A percentile compares a stretch with the other conserved stretches of the same genome.
Conservation (phyloP, 2,888 invertebrate species). For the Cataglyphis cursor region DNA sequence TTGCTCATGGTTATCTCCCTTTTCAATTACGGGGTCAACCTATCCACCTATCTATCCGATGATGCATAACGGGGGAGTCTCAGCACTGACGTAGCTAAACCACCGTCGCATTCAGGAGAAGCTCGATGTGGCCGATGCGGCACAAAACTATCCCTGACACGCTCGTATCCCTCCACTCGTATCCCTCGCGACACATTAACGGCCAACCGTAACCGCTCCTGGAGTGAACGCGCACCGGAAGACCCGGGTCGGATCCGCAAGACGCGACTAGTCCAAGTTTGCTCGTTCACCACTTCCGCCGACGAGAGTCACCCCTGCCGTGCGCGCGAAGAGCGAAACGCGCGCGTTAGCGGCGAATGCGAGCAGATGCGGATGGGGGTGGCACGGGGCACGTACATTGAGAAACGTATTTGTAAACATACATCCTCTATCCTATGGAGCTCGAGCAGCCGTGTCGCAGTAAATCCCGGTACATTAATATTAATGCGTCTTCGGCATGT, state of each 20-base stretch:
- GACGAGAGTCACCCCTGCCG: slow-evolving; percentile 60
- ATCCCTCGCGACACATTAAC: slow-evolving; percentile 15
- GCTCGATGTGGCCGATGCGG: slow-evolving; percentile 27
- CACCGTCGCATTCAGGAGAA: background rate
- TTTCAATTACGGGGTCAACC: background rate
- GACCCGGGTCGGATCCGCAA: slow-evolving; percentile 56
- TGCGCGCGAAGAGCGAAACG: slow-evolving; percentile 50
- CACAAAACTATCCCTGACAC: slow-evolving; percentile 42
- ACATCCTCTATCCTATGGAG: slow-evolving; percentile 72
- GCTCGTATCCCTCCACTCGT: background rate
- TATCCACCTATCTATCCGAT: background rate
- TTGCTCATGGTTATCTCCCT: background rate
- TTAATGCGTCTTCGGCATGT: slow-evolving; percentile 84
- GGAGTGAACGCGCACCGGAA: slow-evolving; percentile 62
- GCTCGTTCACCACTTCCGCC: slow-evolving; percentile 71
- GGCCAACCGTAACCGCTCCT: slow-evolving; percentile 61
- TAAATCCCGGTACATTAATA: slow-evolving; percentile 84
- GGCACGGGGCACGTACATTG: slow-evolving; percentile 60
- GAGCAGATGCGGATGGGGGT: slow-evolving; percentile 21
- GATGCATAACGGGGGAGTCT: slow-evolving; percentile 3
- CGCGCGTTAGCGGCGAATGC: slow-evolving; percentile 40
- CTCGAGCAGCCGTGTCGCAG: slow-evolving; percentile 78
- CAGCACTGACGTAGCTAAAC: background rate
- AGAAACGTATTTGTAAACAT: slow-evolving; percentile 80
- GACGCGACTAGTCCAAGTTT: slow-evolving; percentile 73